Evolutionary conservation across 2,797 vertebrate species (phyloP).

Genomic region (Characodon lateralis): DNA sequence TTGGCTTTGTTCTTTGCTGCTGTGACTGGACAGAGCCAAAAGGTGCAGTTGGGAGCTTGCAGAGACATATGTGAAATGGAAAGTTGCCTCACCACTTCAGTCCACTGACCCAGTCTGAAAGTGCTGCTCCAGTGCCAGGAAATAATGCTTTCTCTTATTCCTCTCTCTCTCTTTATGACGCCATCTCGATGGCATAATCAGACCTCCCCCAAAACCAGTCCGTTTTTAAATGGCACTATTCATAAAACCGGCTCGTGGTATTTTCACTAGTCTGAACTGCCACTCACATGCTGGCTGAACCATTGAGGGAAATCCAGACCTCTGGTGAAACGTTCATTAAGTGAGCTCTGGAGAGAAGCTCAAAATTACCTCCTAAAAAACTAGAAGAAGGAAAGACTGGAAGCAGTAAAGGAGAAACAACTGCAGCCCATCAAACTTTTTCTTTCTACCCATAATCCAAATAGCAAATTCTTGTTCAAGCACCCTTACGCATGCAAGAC

Average conservation of each 20-base stretch:
- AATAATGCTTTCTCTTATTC: constrained; percentile 62
- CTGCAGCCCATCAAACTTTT: constrained; percentile 9
- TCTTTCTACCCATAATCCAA: not conserved
- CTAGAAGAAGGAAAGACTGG: constrained; percentile 35
- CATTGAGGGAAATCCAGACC: constrained; percentile 45
- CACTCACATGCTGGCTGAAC: constrained; percentile 52
- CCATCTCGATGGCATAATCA: constrained; percentile 64
- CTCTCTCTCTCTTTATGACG: constrained; percentile 50
- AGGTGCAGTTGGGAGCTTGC: constrained; percentile 44
- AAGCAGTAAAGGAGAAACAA: constrained; percentile 12
- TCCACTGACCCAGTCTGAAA: constrained; percentile 51
- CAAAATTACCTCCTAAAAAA: constrained; percentile 18
- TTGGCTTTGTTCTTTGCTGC: constrained; percentile 28
- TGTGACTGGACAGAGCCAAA: constrained; percentile 44
- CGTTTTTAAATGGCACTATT: constrained; percentile 73
- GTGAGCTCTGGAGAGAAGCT: constrained; percentile 30
- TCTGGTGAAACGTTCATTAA: constrained; percentile 36
- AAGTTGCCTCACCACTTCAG: constrained; percentile 56
- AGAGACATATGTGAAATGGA: constrained; percentile 58
- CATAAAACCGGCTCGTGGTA: constrained; percentile 62
- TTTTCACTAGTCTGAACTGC: constrained; percentile 41
- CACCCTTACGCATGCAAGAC: not conserved
- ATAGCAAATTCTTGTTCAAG: not conserved
- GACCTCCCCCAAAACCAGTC: constrained; percentile 54
- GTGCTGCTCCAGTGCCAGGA: constrained; percentile 68